phyloP scores from a whole-genome alignment of 2,113 vertebrate genomes.

The Cheilinus undulatus region DNA sequence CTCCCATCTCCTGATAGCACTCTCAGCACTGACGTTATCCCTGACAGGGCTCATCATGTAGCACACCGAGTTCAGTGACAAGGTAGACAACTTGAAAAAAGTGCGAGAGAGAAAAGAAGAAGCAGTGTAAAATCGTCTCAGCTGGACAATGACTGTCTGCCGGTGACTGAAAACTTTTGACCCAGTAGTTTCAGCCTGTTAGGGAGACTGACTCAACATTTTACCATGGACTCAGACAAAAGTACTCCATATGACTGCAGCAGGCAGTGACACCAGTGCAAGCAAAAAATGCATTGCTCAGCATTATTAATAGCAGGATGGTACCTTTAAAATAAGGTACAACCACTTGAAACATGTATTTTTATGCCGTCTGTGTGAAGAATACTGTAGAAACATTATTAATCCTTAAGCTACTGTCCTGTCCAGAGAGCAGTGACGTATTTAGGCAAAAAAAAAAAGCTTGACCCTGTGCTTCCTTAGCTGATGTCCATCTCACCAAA shows the following conservation, averaged over 20 bases:
- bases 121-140: neutral
- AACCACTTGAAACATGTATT: neutral
- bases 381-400: too few species aligned
- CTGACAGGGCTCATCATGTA: slow-evolving; percentile 18
- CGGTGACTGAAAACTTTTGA: slow-evolving; percentile 9
- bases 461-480: too few species aligned
- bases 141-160: neutral
- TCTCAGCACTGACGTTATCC: slow-evolving; percentile 7
- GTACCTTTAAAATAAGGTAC: neutral
- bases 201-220: neutral
- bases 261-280: neutral
- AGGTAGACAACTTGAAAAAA: slow-evolving; percentile 11
- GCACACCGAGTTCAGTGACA: slow-evolving; percentile 21
- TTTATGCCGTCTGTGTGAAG: too few species aligned
- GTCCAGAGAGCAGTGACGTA: too few species aligned
- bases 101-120: neutral
- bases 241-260: neutral
- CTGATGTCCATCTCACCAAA: too few species aligned
- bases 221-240: slow-evolving; percentile 4
- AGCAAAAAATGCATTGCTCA: neutral
- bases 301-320: neutral
- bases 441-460: too few species aligned
- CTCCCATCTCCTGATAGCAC: slow-evolving; percentile 13
- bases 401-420: too few species aligned
- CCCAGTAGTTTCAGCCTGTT: neutral